phyloP scores from a whole-genome alignment of 2,888 invertebrate species.

The Periphyllus acericola region DNA sequence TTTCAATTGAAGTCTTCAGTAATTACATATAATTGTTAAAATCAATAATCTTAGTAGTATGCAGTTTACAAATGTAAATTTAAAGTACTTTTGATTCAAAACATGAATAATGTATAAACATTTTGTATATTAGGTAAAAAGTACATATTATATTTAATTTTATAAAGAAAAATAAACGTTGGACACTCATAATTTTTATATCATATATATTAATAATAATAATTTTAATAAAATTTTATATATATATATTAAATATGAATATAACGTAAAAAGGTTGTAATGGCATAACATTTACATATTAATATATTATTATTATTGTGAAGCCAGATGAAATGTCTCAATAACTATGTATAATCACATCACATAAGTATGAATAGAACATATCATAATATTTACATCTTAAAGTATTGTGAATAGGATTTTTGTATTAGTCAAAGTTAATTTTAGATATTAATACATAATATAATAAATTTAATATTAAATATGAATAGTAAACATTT shows the following conservation, averaged over 20 bases:
- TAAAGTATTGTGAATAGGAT: conserved; percentile 21
- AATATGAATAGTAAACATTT: conserved; percentile 17
- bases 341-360: not conserved
- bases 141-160: not conserved
- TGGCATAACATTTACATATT: not conserved
- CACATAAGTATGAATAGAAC: not conserved
- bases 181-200: conserved; percentile 9
- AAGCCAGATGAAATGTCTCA: not conserved
- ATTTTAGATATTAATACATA: not conserved
- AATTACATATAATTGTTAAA: not conserved
- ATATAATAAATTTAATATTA: not conserved
- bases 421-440: not conserved
- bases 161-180: conserved; percentile 29
- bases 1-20: not conserved
- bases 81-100: not conserved
- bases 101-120: not conserved
- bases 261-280: conserved; percentile 27
- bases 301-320: not conserved
- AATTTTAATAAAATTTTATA: conserved; percentile 9
- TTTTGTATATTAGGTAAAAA: not conserved
- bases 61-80: conserved; percentile 12
- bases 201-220: conserved; percentile 15
- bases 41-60: not conserved
- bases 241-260: conserved; percentile 28
- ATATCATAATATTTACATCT: not conserved